Base-by-base conservation (phyloP, 2,888 invertebrate genomes). In the Allacma fusca region DNA sequence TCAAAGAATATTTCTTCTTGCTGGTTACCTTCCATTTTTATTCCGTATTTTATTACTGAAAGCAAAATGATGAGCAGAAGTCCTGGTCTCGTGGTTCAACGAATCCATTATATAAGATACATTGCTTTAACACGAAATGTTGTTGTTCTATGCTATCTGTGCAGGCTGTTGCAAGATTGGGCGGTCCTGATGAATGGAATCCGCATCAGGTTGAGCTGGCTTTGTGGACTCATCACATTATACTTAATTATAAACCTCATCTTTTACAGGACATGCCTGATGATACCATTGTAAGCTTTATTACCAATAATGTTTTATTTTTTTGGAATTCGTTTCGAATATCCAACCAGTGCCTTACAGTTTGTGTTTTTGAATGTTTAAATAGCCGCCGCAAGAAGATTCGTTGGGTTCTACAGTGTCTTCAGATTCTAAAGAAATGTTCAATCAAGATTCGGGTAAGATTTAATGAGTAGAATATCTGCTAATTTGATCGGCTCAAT, bases 161-260 rank as follows among this genome's bases (percentile, higher is more conserved):
- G 24, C 62, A 80, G 77, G 80, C 81, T 28, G 78, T 79, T 40
- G 34, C 26, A 72, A 65, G 81, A 62, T 62, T 81, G 73, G 80
- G 80, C 71, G 77, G 81, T 68, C 77, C 80, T 28, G 78, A 74
- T 50, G 82, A 83, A 71, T 91, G 90, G 90, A 90, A 88, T 80
- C 88, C 90, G 26, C 90, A 90, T 85, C 91, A 91, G 88, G 95
- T 97, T 77, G 97, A 97, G 87, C 88, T 97, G 85, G 94, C 96
- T 65, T 87, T 97, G 85, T 97, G 97, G 97, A 94, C 97, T 77
- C 96, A 96, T 88, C 93, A 93, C 87, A 92, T 96, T 77, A 91
- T 95, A 81, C 92, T 92, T 80, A 95, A 96, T 85, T 87, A 94
- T 84, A 93, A 93, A 87, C 95, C 96, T 44, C 93, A 94, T 85